Conservation (phyloP, 2,888 invertebrate genomes). For the Steinernema hermaphroditum region DNA sequence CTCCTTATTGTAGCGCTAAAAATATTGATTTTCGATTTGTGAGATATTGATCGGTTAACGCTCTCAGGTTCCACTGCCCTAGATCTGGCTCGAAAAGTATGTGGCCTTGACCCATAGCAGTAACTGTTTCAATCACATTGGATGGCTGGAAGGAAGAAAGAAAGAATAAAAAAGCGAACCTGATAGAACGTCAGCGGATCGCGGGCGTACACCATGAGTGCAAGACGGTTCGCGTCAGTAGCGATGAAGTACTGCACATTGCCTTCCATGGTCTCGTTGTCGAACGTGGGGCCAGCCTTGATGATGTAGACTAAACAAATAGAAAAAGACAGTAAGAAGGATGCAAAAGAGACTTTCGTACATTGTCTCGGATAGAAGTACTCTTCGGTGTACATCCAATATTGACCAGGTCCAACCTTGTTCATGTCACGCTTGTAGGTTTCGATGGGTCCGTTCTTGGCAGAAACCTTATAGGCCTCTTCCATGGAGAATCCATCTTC, state of each 20-base stretch:
- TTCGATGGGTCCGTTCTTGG: conserved; percentile 66
- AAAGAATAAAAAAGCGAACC: conserved; percentile 37
- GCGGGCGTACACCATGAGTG: conserved; percentile 65
- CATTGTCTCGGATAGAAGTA: conserved; percentile 67
- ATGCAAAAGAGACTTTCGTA: conserved; percentile 35
- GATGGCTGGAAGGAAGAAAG: neutral
- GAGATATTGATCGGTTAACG: neutral
- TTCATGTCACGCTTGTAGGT: conserved; percentile 66
- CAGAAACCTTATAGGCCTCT: conserved; percentile 64
- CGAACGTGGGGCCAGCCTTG: conserved; percentile 63
- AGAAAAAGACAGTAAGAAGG: neutral
- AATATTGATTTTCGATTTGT: conserved; percentile 28
- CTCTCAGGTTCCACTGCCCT: neutral
- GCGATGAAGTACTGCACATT: conserved; percentile 65
- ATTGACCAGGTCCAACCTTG: conserved; percentile 65
- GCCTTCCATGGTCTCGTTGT: conserved; percentile 59
- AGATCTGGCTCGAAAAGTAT: neutral
- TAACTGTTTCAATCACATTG: conserved; percentile 10
- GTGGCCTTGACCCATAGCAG: conserved; percentile 23
- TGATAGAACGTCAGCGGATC: conserved; percentile 65
- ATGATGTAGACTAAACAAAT: conserved; percentile 64
- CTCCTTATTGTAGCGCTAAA: conserved; percentile 65
- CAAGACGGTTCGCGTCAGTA: conserved; percentile 65
- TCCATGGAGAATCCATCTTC: conserved; percentile 67
- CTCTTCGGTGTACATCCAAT: conserved; percentile 67